Evolutionary conservation across 1,140 invertebrate genomes (phyloP), one percentile per base, ranked within the genome.

Genomic region (Drosophila kohkoa): DNA sequence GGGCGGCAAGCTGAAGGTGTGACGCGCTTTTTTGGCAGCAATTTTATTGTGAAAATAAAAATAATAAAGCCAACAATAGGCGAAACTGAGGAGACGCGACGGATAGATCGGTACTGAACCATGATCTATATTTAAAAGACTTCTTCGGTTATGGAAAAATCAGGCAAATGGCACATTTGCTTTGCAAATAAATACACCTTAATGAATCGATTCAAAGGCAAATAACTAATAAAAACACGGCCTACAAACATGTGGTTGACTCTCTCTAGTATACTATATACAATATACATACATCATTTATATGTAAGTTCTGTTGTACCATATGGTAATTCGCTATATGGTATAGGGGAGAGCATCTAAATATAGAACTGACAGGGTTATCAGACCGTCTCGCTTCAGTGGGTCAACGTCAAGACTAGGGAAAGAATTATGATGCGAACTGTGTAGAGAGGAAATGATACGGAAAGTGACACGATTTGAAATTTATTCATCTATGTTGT

Each of bases 301-400:
- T 48, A 20, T 30, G 13, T 43, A 13, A 43, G 41, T 43, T 35
- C 15, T 64, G 62, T 8, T 60, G 8, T n/a, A 51, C 64, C 48
- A 65, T 78, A 73, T 77, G 58, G 58, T 62, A 70, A 57, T 55
- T 51, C 66, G 38, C 74, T 85, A 89, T 81, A 88, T 89, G 74
- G 54, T 15, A 68, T 49, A 38, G 64, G 64, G 45, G 62, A 74
- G 63, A 67, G 11, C 8, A 20, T 71, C 80, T 88, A 83, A 59
- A 88, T 66, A 87, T 87, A 87, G 83, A 49, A 58, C 77, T 77
- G 80, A 77, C 85, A 89, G 83, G 83, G 83, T 88, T 88, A 88
- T 88, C 83, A 88, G 67, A 88, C 66, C 83, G 85, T 89, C 80
- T 76, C 71, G 83, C 80, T 66, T 78, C 77, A 88, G 63, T 88